phyloP scores from a whole-genome alignment of 1,140 invertebrate genomes.

The Zaprionus camerounensis region DNA sequence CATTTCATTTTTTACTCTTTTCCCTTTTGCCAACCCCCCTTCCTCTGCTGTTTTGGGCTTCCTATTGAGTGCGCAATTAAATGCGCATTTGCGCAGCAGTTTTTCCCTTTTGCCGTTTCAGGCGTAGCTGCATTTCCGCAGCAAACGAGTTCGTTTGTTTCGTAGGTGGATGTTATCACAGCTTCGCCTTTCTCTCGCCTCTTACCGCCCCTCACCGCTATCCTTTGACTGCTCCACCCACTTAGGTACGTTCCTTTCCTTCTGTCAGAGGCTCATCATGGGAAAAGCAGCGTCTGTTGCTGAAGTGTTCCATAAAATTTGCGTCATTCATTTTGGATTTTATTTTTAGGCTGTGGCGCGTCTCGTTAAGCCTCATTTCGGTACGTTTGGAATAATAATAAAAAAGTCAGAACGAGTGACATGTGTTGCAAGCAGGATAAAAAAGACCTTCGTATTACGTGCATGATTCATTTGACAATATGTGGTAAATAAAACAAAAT shows the following conservation, averaged over 20 bases:
- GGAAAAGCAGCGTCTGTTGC: constrained; percentile 20
- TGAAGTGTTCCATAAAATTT: constrained; percentile 37
- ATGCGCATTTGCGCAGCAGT: constrained; percentile 47
- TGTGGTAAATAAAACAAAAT: background rate
- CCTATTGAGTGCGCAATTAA: constrained; percentile 49
- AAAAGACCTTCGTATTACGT: background rate
- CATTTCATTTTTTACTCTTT: background rate
- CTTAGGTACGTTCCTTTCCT: background rate
- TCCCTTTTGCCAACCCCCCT: background rate
- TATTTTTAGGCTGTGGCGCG: constrained; percentile 40
- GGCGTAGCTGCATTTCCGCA: constrained; percentile 42
- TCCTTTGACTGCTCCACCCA: background rate
- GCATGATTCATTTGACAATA: background rate
- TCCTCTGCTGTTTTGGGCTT: constrained; percentile 14
- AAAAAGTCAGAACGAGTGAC: background rate
- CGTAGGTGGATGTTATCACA: constrained; percentile 14
- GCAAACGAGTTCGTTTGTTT: constrained; percentile 50
- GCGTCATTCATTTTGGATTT: constrained; percentile 40
- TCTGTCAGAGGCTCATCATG: constrained; percentile 8
- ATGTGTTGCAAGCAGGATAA: background rate
- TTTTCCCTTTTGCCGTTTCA: constrained; percentile 19
- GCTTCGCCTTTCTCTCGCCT: background rate
- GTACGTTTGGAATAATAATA: constrained; percentile 9
- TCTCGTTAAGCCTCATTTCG: constrained; percentile 16
- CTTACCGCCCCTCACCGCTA: background rate